These are phyloP conservation scores for Mythimna ferrago DNA, from an alignment of 2,888 invertebrate genomes.

Conservation along the genomic window DNA sequence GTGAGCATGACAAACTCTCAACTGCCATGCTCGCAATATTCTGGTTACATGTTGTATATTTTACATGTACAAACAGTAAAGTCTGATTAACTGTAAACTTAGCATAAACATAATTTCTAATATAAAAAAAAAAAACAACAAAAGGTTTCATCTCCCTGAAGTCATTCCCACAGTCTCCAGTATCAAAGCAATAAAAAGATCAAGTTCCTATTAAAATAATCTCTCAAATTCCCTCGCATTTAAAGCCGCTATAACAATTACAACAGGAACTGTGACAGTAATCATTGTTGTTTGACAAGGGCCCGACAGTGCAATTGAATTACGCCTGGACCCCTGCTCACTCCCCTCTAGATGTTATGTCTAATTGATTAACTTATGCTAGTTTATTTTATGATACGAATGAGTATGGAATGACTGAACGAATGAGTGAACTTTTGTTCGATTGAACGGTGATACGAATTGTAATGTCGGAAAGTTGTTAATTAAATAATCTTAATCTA, in stretches of 20 bases:
- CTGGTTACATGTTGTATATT: no score
- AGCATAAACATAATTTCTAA: no score
- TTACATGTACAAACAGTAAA: no score
- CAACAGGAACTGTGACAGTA: conserved; percentile 46
- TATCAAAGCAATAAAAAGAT: conserved; percentile 19
- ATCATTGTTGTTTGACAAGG: conserved; percentile 66
- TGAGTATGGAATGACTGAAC: conserved; percentile 21
- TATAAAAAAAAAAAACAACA: background rate
- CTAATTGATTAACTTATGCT: conserved; percentile 65
- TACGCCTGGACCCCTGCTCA: conserved; percentile 54
- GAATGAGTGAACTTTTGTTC: conserved; percentile 25
- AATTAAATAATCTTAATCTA: no score
- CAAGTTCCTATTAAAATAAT: conserved; percentile 33
- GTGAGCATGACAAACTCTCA: no score
- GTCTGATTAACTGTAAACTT: no score
- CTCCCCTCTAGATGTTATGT: conserved; percentile 52
- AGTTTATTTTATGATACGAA: conserved; percentile 52
- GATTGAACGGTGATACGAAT: conserved; percentile 2
- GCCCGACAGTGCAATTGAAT: conserved; percentile 59
- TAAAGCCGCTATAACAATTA: conserved; percentile 47
- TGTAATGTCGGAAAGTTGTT: background rate
- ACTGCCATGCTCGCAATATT: no score
- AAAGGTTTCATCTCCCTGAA: background rate
- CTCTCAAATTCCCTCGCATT: conserved; percentile 34
- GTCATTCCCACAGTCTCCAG: background rate